Conservation (phyloP, 2,888 invertebrate genomes). For the Orthosia gracilis region DNA sequence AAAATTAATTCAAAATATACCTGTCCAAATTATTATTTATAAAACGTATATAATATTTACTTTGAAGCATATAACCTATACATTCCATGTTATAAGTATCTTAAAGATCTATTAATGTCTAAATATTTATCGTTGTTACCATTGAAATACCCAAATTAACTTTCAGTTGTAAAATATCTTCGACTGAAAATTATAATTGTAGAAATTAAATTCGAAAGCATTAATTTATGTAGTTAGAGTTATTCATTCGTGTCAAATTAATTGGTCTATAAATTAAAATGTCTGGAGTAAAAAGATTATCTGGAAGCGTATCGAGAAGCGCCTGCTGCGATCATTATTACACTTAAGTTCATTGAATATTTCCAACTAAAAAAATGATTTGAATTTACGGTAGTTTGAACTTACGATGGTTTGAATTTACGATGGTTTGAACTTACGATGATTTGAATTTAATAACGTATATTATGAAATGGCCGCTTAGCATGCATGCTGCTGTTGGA, state of each 20-base stretch:
- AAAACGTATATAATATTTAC: constrained; percentile 57
- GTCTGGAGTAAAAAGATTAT: constrained; percentile 45
- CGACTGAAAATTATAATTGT: constrained; percentile 52
- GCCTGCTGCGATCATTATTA: constrained; percentile 42
- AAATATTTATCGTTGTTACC: constrained; percentile 66
- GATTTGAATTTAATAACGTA: constrained; percentile 47
- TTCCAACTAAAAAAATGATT: constrained; percentile 41
- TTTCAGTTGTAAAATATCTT: constrained; percentile 53
- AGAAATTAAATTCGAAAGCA: constrained; percentile 39
- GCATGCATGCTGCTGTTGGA: constrained; percentile 40
- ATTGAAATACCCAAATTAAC: constrained; percentile 44
- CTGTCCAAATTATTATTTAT: constrained; percentile 61
- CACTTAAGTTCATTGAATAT: constrained; percentile 41
- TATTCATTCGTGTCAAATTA: constrained; percentile 65
- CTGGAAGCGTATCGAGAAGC: constrained; percentile 49
- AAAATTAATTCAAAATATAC: constrained; percentile 66
- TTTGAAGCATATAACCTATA: constrained; percentile 63
- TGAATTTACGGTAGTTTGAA: constrained; percentile 31
- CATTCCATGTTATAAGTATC: constrained; percentile 72
- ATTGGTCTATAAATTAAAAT: constrained; percentile 60
- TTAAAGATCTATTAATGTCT: constrained; percentile 63
- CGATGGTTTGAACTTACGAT: constrained; percentile 19
- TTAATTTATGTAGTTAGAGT: constrained; percentile 49
- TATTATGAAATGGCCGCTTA: constrained; percentile 39
- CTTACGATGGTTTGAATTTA: constrained; percentile 24